Percentiles rank a stretch among this genome's conserved stretches.
Conservation (phyloP, 2,113 vertebrate species). For the Brevimyrus niger region DNA sequence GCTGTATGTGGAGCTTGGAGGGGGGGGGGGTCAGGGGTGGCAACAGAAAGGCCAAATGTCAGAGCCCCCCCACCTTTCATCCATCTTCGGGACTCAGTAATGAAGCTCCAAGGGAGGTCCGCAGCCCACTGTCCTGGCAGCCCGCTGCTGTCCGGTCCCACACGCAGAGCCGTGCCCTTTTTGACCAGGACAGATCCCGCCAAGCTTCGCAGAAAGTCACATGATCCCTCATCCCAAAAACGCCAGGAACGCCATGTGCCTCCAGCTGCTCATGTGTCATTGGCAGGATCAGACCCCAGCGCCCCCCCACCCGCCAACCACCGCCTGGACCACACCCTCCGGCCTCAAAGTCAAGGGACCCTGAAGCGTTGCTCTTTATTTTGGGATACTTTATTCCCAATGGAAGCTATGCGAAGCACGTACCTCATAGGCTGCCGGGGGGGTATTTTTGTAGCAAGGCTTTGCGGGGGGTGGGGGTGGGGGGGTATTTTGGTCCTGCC, state of each 20-base stretch:
- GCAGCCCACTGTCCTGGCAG: not conserved
- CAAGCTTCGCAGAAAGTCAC: not conserved
- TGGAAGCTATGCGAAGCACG: slow-evolving; percentile 65
- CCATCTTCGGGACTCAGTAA: not conserved
- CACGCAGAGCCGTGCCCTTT: not conserved
- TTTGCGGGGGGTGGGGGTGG: slow-evolving; percentile 7
- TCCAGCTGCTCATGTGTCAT: not conserved
- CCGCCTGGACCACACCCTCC: slow-evolving; percentile 35
- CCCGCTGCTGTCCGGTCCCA: not conserved
- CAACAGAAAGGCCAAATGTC: not conserved
- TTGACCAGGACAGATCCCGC: not conserved
- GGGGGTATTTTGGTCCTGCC: slow-evolving; percentile 57
- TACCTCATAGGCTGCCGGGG: slow-evolving; percentile 46
- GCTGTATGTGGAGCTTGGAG: not conserved
- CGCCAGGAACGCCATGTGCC: not conserved
- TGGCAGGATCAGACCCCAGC: not conserved
- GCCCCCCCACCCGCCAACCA: slow-evolving; percentile 12
- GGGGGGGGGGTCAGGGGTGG: not conserved
- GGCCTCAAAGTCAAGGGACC: slow-evolving; percentile 29
- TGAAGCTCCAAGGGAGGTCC: not conserved
- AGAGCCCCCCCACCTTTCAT: not conserved
- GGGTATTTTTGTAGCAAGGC: slow-evolving; percentile 45
- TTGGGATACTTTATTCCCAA: slow-evolving; percentile 56
- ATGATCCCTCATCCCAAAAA: not conserved
- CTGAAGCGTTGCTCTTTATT: slow-evolving; percentile 58